Evolutionary conservation across 30 jellyfish, hydroid and myxozoan species (phyloP).

Genomic region (Turritopsis rubra): DNA sequence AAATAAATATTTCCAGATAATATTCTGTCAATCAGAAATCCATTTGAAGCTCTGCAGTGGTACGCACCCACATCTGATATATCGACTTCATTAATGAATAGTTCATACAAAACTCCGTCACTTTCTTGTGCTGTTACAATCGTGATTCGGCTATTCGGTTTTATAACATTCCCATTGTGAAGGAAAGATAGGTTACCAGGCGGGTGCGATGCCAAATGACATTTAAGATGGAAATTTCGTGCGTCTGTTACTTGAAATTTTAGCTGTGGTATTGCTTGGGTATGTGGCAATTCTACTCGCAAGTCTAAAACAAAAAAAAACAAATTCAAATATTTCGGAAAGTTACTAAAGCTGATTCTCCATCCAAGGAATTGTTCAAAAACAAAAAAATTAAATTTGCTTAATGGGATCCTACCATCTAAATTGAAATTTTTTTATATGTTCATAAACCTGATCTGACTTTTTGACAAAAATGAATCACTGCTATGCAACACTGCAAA

Average conservation of each 20-base stretch:
- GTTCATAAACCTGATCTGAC: no score
- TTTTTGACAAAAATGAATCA: no score
- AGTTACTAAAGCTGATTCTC: no score
- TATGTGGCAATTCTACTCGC: background rate
- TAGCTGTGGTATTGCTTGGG: background rate
- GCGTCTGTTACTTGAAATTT: background rate
- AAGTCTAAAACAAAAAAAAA: background rate
- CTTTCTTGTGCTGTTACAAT: background rate
- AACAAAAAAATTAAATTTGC: no score
- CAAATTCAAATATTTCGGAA: background rate
- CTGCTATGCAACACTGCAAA: no score
- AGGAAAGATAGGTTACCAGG: background rate
- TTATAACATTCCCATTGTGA: slow-evolving; percentile 2
- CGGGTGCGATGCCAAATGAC: background rate
- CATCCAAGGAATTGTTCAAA: no score
- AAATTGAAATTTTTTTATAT: no score
- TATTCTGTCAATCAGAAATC: background rate
- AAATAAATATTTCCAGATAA: background rate
- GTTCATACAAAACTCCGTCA: slow-evolving; percentile 5
- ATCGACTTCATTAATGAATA: background rate
- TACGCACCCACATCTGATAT: background rate
- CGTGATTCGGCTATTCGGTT: background rate
- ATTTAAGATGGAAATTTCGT: background rate
- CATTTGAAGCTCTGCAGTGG: slow-evolving; percentile 16
- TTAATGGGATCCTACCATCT: no score